Conservation (phyloP, 2,113 vertebrate genomes). For the Catharus bicknelli region DNA sequence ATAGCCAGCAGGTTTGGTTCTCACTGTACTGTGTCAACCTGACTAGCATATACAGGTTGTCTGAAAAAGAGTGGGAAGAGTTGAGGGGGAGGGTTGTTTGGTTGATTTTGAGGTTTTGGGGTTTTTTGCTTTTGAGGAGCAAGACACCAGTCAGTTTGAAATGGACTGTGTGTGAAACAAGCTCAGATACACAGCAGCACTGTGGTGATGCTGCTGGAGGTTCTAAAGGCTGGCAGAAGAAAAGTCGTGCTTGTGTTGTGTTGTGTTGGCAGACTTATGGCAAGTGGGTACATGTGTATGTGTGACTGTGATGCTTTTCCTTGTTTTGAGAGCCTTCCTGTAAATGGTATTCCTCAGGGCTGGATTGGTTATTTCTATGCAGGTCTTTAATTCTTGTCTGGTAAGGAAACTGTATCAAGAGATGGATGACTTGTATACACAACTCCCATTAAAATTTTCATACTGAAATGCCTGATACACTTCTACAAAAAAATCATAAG, state of each 20-base stretch:
- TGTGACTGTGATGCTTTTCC: neutral
- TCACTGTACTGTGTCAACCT: neutral
- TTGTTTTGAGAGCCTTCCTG: accelerated
- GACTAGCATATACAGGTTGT: neutral
- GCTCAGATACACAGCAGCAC: neutral
- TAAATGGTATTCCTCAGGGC: neutral
- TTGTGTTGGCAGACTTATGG: neutral
- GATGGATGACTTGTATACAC: neutral
- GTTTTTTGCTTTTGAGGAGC: neutral
- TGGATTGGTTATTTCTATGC: neutral
- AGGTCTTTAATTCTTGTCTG: neutral
- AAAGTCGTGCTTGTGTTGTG: neutral
- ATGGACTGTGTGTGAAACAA: neutral
- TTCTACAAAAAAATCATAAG: neutral
- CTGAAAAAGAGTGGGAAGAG: neutral
- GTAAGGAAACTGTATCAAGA: neutral
- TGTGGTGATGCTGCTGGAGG: neutral
- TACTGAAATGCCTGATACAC: neutral
- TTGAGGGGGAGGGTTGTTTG: accelerated
- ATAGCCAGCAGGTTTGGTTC: neutral
- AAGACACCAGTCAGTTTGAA: neutral
- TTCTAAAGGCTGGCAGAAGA: neutral
- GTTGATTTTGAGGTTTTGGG: neutral
- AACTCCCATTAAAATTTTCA: neutral
- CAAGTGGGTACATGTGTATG: neutral